These are phyloP conservation scores for Silurus lanzhouensis DNA, from an alignment of 2,797 vertebrate species.

Conservation along the genomic window DNA sequence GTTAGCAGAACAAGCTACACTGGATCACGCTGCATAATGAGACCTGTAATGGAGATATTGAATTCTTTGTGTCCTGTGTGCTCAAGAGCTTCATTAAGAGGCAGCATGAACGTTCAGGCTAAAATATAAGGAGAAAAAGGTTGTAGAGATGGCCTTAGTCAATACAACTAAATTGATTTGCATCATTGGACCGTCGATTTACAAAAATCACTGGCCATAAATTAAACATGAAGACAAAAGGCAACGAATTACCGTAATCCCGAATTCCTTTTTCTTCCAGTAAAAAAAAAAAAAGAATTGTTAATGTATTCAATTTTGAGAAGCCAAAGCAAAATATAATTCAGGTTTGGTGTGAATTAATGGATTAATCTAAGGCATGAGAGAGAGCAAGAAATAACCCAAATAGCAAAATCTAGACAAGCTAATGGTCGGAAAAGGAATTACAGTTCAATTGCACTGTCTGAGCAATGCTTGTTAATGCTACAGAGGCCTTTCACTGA, in stretches of 20 bases:
- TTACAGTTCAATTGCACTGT: slow-evolving; percentile 74
- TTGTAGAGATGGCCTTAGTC: slow-evolving; percentile 68
- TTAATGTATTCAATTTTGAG: slow-evolving; percentile 72
- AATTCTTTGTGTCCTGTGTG: slow-evolving; percentile 68
- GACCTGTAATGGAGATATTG: slow-evolving; percentile 57
- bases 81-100: slow-evolving; percentile 66
- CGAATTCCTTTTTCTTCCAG: slow-evolving; percentile 19
- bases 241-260: background rate
- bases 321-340: slow-evolving; percentile 66
- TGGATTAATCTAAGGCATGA: slow-evolving; percentile 72
- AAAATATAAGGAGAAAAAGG: slow-evolving; percentile 57
- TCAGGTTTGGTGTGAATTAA: slow-evolving; percentile 75
- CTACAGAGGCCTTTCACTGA: slow-evolving; percentile 65
- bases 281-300: slow-evolving; percentile 56
- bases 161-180: slow-evolving; percentile 67
- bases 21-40: slow-evolving; percentile 36
- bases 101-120: slow-evolving; percentile 64
- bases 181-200: slow-evolving; percentile 70
- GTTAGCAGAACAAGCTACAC: slow-evolving; percentile 14
- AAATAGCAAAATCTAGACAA: slow-evolving; percentile 63
- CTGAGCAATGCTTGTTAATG: slow-evolving; percentile 67
- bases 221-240: slow-evolving; percentile 75
- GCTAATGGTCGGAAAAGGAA: slow-evolving; percentile 76
- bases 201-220: slow-evolving; percentile 70
- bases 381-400: slow-evolving; percentile 61